These are phyloP conservation scores for Opisthograptis luteolata DNA, from an alignment of 2,888 invertebrate species.

Conservation along the genomic window DNA sequence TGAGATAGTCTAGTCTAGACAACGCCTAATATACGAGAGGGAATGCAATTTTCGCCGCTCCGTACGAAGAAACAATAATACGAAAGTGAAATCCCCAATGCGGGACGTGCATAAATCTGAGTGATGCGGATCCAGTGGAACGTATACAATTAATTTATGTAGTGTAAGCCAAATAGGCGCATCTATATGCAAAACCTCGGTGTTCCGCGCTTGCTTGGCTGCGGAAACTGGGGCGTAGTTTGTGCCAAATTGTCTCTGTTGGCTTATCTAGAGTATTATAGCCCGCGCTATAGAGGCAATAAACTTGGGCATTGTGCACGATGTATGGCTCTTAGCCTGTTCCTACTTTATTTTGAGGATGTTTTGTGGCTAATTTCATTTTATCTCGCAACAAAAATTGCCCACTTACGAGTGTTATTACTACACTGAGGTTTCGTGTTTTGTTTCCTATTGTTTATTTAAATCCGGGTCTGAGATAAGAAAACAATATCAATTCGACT, in stretches of 20 bases:
- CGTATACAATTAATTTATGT: conserved; percentile 78
- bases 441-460: neutral
- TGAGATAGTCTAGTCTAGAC: conserved; percentile 37
- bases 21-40: conserved; percentile 25
- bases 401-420: conserved; percentile 23
- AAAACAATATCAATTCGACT: neutral
- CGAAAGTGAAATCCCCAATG: conserved; percentile 46
- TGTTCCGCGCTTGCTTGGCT: conserved; percentile 73
- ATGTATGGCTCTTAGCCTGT: conserved; percentile 65
- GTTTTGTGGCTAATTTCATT: conserved; percentile 56
- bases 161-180: conserved; percentile 79
- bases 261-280: conserved; percentile 82
- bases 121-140: conserved; percentile 69
- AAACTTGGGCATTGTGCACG: conserved; percentile 71
- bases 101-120: conserved; percentile 52
- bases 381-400: conserved; percentile 37
- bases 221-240: conserved; percentile 73
- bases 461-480: neutral
- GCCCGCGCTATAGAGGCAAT: conserved; percentile 69
- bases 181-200: conserved; percentile 81
- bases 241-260: conserved; percentile 82
- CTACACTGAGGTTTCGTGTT: neutral
- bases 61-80: conserved; percentile 30
- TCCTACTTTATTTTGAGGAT: conserved; percentile 58
- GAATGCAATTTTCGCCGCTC: conserved; percentile 32